Percentiles rank a stretch among this genome's conserved stretches.
Evolutionary conservation across 2,888 invertebrate species (phyloP).

Genomic region (Tholera decimalis): DNA sequence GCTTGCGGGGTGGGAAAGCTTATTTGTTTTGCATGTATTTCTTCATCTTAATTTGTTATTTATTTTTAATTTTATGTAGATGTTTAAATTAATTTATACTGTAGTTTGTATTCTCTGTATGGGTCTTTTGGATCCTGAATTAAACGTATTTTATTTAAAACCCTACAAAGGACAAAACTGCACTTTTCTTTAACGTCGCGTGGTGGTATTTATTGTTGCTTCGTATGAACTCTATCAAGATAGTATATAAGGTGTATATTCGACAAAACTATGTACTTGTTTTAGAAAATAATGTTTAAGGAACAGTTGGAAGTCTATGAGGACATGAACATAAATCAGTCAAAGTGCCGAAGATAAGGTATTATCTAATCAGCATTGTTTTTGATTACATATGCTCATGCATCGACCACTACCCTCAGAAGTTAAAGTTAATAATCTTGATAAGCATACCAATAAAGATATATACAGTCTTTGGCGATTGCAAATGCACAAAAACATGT

Average conservation of each 20-base stretch:
- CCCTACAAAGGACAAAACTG: too few species aligned
- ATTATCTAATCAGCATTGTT: conserved; percentile 35
- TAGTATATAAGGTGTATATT: not conserved
- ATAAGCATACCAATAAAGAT: conserved; percentile 21
- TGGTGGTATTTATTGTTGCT: too few species aligned
- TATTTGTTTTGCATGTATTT: too few species aligned
- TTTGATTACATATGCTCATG: conserved; percentile 14
- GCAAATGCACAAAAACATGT: conserved; percentile 9
- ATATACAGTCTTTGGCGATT: not conserved
- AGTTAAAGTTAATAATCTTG: conserved; percentile 17
- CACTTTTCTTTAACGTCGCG: too few species aligned
- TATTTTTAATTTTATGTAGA: too few species aligned
- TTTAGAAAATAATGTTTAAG: not conserved
- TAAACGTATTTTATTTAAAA: too few species aligned
- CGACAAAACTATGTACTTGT: not conserved
- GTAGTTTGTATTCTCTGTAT: too few species aligned
- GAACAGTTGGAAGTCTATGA: conserved; percentile 1
- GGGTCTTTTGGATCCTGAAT: too few species aligned
- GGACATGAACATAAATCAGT: conserved; percentile 29
- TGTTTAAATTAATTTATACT: too few species aligned
- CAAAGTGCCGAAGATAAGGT: conserved; percentile 13
- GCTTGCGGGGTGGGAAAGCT: too few species aligned
- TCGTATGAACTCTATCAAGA: not conserved
- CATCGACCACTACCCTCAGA: not conserved
- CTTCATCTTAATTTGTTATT: too few species aligned